phyloP scores from a whole-genome alignment of 64 coral and sea anemone genomes.

The Stylophora pistillata region DNA sequence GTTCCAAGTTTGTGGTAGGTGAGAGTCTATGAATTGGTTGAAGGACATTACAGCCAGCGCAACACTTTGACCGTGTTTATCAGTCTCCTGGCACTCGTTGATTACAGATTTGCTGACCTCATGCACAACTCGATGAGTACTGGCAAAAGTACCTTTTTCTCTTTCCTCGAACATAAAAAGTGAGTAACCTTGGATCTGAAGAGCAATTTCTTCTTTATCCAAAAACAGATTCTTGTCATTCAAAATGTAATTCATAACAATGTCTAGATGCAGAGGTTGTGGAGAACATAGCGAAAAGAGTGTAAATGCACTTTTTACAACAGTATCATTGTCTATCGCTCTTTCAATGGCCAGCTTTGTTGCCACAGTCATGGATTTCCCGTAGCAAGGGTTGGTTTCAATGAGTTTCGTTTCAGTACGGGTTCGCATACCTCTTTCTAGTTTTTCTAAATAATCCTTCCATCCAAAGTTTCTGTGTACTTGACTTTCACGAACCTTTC shows the following conservation, averaged over 20 bases:
- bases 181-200: constrained; percentile 18
- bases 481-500: not conserved
- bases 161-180: constrained; percentile 7
- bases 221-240: not conserved
- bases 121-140: not conserved
- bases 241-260: constrained; percentile 42
- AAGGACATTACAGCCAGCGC: constrained; percentile 1
- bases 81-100: not conserved
- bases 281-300: constrained; percentile 52
- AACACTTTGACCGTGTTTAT: not conserved
- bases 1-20: not conserved
- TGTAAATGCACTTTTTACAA: constrained; percentile 55
- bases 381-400: constrained; percentile 31
- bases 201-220: constrained; percentile 14
- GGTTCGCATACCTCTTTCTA: constrained; percentile 59
- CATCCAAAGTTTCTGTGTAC: constrained; percentile 8
- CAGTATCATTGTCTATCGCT: constrained; percentile 5
- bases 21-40: constrained; percentile 17
- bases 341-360: constrained; percentile 33
- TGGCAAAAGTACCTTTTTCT: not conserved
- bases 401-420: constrained; percentile 26
- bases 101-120: not conserved
- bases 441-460: constrained; percentile 41
- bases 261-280: constrained; percentile 32
- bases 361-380: constrained; percentile 44